These are phyloP conservation scores for Diarsia rubi DNA, from an alignment of 2,888 invertebrate species.

Conservation along the genomic window DNA sequence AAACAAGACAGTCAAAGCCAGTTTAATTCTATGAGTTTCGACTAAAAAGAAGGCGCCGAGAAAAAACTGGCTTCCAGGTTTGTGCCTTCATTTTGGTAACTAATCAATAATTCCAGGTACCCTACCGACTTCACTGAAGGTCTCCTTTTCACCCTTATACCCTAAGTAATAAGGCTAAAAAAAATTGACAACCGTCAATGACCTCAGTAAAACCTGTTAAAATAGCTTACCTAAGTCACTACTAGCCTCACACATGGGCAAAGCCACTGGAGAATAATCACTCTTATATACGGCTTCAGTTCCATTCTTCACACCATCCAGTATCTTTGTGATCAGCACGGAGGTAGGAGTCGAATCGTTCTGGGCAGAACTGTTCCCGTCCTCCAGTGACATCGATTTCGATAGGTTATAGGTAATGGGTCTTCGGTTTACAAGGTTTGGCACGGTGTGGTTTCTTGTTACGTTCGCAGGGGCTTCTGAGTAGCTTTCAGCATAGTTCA, in stretches of 20 bases:
- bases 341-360: slow-evolving; percentile 67
- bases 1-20: too few species aligned
- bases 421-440: background rate
- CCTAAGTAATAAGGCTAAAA: too few species aligned
- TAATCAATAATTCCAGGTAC: background rate
- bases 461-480: slow-evolving; percentile 56
- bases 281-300: slow-evolving; percentile 78
- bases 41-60: background rate
- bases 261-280: slow-evolving; percentile 69
- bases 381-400: slow-evolving; percentile 49
- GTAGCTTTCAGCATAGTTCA: slow-evolving; percentile 50
- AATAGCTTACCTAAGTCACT: slow-evolving; percentile 92
- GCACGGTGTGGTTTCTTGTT: slow-evolving; percentile 41
- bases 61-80: background rate
- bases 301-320: slow-evolving; percentile 78
- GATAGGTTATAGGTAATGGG: slow-evolving; percentile 33
- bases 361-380: slow-evolving; percentile 64
- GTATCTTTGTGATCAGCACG: slow-evolving; percentile 77
- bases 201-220: background rate
- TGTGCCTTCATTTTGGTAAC: background rate
- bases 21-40: background rate
- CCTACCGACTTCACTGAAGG: background rate
- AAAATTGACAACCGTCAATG: too few species aligned
- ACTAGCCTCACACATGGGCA: slow-evolving; percentile 91
- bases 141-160: too few species aligned